A percentile compares a stretch with the other conserved stretches of the same genome.
Evolutionary conservation across 2,113 vertebrate genomes (phyloP).

Genomic region (Alces alces): DNA sequence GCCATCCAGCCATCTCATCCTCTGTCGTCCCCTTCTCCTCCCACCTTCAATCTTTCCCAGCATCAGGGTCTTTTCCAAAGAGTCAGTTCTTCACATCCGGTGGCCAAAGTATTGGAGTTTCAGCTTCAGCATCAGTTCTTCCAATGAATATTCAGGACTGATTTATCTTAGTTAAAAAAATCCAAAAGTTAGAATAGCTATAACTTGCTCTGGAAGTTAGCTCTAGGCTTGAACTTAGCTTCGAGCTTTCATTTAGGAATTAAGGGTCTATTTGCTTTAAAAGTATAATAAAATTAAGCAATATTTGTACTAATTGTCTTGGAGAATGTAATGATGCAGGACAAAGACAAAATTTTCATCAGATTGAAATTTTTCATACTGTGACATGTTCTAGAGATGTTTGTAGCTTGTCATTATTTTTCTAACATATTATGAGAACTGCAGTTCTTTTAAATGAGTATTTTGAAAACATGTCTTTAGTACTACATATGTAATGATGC

Average conservation of each 20-base stretch:
- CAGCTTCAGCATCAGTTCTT: neutral
- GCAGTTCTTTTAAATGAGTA: neutral
- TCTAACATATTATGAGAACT: neutral
- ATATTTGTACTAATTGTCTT: slow-evolving; percentile 7
- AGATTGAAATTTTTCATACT: neutral
- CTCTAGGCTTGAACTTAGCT: neutral
- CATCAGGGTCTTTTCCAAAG: neutral
- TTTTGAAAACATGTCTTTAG: neutral
- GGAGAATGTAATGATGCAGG: neutral
- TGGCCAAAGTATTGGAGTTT: neutral
- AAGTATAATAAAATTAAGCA: neutral
- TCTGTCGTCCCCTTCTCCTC: neutral
- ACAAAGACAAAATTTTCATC: neutral
- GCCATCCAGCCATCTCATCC: neutral
- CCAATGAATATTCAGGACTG: neutral
- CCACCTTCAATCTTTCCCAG: neutral
- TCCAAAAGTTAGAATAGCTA: neutral
- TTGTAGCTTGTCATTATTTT: neutral
- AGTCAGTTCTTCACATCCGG: neutral
- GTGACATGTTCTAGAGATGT: neutral
- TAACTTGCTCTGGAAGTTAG: neutral
- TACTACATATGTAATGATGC: neutral
- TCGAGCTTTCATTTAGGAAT: neutral
- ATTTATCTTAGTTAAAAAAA: neutral
- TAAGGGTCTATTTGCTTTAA: neutral